A percentile compares a stretch with the other conserved stretches of the same genome.
Evolutionary conservation across 2,888 invertebrate genomes (phyloP).

Genomic region (Baccha elongata): DNA sequence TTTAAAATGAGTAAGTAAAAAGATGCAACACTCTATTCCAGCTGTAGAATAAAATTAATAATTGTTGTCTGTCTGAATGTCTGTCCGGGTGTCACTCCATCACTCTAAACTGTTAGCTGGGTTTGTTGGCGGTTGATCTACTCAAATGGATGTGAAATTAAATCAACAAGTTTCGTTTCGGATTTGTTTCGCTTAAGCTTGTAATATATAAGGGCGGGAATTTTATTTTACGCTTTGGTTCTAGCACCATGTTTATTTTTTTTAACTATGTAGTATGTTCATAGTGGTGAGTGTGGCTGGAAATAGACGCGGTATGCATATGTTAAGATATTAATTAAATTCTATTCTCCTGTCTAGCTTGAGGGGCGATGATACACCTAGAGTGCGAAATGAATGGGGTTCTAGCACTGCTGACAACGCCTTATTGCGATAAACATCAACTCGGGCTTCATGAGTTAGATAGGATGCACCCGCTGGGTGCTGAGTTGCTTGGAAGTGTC

Average conservation of each 20-base stretch:
- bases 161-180: slow-evolving; percentile 68
- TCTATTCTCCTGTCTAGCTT: slow-evolving; percentile 58
- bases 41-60: slow-evolving; percentile 61
- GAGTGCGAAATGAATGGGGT: slow-evolving; percentile 5
- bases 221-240: slow-evolving; percentile 43
- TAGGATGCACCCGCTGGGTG: slow-evolving; percentile 44
- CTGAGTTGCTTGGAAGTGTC: slow-evolving; percentile 45
- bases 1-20: too few relatives aligned
- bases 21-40: slow-evolving; percentile 9
- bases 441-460: slow-evolving; percentile 6
- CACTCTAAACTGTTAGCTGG: slow-evolving; percentile 36
- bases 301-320: slow-evolving; percentile 25
- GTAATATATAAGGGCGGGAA: slow-evolving; percentile 25
- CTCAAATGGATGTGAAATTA: slow-evolving; percentile 71
- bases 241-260: slow-evolving; percentile 1
- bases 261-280: slow-evolving; percentile 46
- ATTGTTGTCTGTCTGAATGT: slow-evolving; percentile 68
- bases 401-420: slow-evolving; percentile 38
- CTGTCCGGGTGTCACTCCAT: slow-evolving; percentile 70
- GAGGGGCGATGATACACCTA: neutral
- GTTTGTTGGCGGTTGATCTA: slow-evolving; percentile 7
- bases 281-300: neutral
- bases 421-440: slow-evolving; percentile 30
- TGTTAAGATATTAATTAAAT: slow-evolving; percentile 69
- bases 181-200: slow-evolving; percentile 33